Base-by-base conservation (phyloP, 1,140 invertebrate genomes). In the Mya arenaria region DNA sequence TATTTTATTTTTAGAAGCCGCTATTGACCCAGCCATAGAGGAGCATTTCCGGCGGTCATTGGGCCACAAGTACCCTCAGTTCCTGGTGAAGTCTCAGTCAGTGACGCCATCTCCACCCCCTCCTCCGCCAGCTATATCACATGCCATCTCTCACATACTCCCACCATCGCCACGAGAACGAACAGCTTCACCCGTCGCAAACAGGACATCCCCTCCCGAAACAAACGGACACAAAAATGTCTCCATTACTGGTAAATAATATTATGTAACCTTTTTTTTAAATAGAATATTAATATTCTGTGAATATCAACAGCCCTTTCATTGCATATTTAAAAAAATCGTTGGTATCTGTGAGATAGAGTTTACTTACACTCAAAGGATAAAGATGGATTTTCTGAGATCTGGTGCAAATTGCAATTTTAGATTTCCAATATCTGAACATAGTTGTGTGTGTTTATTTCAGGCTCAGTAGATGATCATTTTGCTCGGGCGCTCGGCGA, bases 1-100 rank as follows among this genome's bases (percentile, higher is more conserved):
- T 5, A 39, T 80, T 73, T 25, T 73, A 63, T 63, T 83, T 85
- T 8, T 60, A 82, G 90, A 88, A 77, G 85, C 90, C 23, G 92
- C 90, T 88, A 23, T 52, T 17, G 97, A 98, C 93, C 96, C 97
- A 15, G 96, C 97, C 41, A 98, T 99, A 90, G 97, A 99, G 92
- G 98, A 99, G 90, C 98, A 99, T 93, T 99, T 99, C 93, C 94
- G 97, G 71, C 95, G 97, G 82, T 98, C 97, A 6, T 93, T 99
- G 72, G 97, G 97, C 55, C 96, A 97, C 85, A 95, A 97, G 88
- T 98, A 99, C 93, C 95, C 96, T 85, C 88, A 91, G 37, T 68
- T 97, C 97, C 91, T 90, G 77, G 44, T 84, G 17, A 68, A 83
- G 10, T 80, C 84, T 52, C 66, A 69, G 34, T 85, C 85, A 5